These are phyloP conservation scores for Lordiphosa collinella DNA, from an alignment of 1,140 invertebrate genomes.

Conservation along the genomic window DNA sequence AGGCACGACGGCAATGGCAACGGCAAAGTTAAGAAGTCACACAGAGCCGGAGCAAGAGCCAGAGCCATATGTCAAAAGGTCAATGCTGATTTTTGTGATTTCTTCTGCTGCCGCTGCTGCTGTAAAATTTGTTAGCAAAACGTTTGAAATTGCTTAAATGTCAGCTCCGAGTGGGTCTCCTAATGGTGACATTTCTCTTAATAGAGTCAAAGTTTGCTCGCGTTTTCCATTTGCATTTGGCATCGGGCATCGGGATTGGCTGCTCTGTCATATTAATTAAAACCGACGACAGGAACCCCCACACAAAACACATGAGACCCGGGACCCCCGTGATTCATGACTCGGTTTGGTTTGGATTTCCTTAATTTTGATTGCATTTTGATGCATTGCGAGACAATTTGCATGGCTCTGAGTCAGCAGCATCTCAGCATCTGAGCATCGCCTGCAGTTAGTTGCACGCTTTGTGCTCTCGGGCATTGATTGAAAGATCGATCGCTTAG, in stretches of 20 bases:
- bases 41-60: slow-evolving; percentile 18
- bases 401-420: slow-evolving; percentile 44
- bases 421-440: slow-evolving; percentile 25
- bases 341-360: slow-evolving; percentile 20
- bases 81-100: slow-evolving; percentile 74
- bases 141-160: slow-evolving; percentile 76
- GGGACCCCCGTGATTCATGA: slow-evolving; percentile 66
- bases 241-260: neutral
- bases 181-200: slow-evolving; percentile 67
- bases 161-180: slow-evolving; percentile 39
- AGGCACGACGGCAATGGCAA: slow-evolving; percentile 35
- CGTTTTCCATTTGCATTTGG: slow-evolving; percentile 52
- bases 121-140: slow-evolving; percentile 71
- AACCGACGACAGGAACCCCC: slow-evolving; percentile 48
- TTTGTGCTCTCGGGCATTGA: slow-evolving; percentile 64
- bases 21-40: slow-evolving; percentile 67
- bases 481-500: slow-evolving; percentile 78
- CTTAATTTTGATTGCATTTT: slow-evolving; percentile 79
- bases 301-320: slow-evolving; percentile 9
- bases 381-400: slow-evolving; percentile 68
- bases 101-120: slow-evolving; percentile 39
- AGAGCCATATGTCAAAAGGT: slow-evolving; percentile 74
- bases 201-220: slow-evolving; percentile 53
- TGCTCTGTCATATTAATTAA: slow-evolving; percentile 67
- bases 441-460: slow-evolving; percentile 40